These are phyloP conservation scores for Lateolabrax maculatus DNA, from an alignment of 2,797 vertebrate species.

Conservation along the genomic window DNA sequence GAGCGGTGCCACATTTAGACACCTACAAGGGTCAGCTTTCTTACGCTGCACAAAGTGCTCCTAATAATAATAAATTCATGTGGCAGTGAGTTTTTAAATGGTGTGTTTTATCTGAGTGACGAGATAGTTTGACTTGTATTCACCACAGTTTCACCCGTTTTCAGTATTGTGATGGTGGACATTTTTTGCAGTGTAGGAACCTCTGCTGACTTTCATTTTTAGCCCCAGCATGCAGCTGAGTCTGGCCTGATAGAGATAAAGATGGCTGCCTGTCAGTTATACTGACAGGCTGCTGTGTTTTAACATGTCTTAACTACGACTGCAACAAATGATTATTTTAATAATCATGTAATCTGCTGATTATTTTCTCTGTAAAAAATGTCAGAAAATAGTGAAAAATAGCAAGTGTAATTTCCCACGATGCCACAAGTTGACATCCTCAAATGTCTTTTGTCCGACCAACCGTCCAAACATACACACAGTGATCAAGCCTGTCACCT, in stretches of 20 bases:
- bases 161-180: background rate
- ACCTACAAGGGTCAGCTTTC: background rate
- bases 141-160: background rate
- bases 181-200: conserved; percentile 18
- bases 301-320: background rate
- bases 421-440: too few relatives aligned
- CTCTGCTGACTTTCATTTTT: conserved; percentile 15
- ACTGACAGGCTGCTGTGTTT: background rate
- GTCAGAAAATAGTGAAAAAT: background rate
- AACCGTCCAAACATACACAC: background rate
- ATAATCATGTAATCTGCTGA: background rate
- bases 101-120: background rate
- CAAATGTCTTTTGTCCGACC: background rate
- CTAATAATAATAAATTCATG: background rate
- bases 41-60: conserved; percentile 4
- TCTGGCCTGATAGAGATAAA: conserved; percentile 19
- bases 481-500: background rate
- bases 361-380: background rate
- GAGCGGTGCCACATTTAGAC: background rate
- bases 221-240: conserved; percentile 8
- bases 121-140: background rate
- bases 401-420: background rate
- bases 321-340: background rate
- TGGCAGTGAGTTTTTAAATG: background rate
- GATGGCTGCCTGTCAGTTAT: conserved; percentile 6